Conservation (phyloP, 2,888 invertebrate genomes). For the Brachyopa scutellaris region DNA sequence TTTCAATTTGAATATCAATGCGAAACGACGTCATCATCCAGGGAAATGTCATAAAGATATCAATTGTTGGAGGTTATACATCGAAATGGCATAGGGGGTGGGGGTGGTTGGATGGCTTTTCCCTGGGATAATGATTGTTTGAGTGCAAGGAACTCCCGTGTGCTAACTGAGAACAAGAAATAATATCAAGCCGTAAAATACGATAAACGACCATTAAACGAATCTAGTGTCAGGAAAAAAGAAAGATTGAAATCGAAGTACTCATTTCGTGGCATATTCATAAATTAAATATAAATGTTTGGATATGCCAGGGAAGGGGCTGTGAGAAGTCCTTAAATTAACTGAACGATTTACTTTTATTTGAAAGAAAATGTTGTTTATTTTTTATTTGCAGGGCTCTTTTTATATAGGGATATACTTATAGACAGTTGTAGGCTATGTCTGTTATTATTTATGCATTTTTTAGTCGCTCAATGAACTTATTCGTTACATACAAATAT, state of each 20-base stretch:
- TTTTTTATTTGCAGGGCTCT: too few species aligned
- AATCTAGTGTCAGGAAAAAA: conserved; percentile 23
- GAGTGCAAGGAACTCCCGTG: conserved; percentile 23
- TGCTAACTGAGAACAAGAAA: conserved; percentile 41
- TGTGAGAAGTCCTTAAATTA: conserved; percentile 30
- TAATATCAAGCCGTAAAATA: not conserved
- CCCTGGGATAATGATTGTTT: conserved; percentile 51
- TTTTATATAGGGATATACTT: too few species aligned
- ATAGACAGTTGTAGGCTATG: too few species aligned
- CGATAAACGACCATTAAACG: conserved; percentile 52
- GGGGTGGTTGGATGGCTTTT: conserved; percentile 39
- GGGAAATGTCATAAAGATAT: conserved; percentile 70
- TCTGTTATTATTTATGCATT: too few species aligned
- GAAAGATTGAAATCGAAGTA: conserved; percentile 30
- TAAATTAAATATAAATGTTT: conserved; percentile 9
- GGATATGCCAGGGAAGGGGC: conserved; percentile 2
- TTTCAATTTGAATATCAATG: conserved; percentile 72
- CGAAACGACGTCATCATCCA: conserved; percentile 70
- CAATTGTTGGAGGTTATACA: conserved; percentile 60
- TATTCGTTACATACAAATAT: too few species aligned
- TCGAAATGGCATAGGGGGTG: not conserved
- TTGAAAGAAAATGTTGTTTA: too few species aligned
- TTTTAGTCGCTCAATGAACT: too few species aligned
- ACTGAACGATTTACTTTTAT: conserved; percentile 15
- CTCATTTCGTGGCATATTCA: conserved; percentile 37